These are phyloP conservation scores for Falco concolor DNA, from an alignment of 2,797 vertebrate genomes.

Conservation along the genomic window DNA sequence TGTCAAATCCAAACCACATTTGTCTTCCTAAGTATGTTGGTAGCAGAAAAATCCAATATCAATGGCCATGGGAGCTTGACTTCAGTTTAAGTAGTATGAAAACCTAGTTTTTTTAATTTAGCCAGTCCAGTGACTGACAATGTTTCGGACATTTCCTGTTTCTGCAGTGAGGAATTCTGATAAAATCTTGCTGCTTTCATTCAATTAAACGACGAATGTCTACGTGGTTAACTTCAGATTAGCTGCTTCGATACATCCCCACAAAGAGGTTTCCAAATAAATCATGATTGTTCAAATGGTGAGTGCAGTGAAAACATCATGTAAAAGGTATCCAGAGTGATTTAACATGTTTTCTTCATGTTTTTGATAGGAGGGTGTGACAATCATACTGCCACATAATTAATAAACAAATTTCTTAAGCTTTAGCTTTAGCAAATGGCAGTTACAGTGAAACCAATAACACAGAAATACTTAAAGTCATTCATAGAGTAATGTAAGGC, in stretches of 20 bases:
- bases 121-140: neutral
- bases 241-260: neutral
- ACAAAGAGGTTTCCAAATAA: neutral
- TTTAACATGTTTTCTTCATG: neutral
- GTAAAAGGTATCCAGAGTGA: neutral
- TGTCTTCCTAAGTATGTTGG: neutral
- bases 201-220: neutral
- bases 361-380: neutral
- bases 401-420: neutral
- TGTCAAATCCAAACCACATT: neutral
- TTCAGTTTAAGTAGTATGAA: neutral
- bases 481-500: neutral
- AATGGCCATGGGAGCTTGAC: neutral
- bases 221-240: neutral
- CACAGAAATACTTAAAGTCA: neutral
- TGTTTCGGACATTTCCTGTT: neutral
- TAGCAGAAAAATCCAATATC: neutral
- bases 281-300: neutral
- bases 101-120: neutral
- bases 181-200: neutral
- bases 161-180: neutral
- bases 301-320: neutral
- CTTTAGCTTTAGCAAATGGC: neutral
- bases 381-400: neutral
- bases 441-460: neutral